phyloP scores from a whole-genome alignment of 92 coral and sea anemone genomes.

The Hydrozoanthus gracilis region DNA sequence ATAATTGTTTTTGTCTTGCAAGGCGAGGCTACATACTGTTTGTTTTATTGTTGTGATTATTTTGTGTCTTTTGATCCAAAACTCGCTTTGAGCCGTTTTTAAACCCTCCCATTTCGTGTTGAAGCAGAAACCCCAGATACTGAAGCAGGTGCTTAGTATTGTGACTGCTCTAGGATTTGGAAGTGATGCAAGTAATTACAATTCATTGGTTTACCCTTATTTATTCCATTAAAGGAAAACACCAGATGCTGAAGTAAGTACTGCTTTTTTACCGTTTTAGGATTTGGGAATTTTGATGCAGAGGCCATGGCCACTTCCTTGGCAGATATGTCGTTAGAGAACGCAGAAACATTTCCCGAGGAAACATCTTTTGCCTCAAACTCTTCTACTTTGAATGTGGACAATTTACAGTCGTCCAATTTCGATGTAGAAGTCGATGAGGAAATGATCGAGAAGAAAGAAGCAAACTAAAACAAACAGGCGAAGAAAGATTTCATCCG shows the following conservation, averaged over 20 bases:
- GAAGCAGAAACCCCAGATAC: not conserved
- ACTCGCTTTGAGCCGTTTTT: not conserved
- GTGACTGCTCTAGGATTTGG: not conserved
- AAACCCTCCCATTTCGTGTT: not conserved
- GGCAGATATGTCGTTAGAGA: no score
- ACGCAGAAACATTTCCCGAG: no score
- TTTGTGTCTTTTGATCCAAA: not conserved
- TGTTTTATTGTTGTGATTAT: not conserved
- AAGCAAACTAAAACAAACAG: not conserved
- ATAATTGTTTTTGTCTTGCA: not conserved
- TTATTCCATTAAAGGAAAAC: no score
- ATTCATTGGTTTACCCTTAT: no score
- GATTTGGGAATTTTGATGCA: no score
- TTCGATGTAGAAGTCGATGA: not conserved
- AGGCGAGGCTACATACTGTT: slow-evolving; percentile 15
- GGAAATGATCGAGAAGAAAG: not conserved
- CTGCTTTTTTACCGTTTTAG: no score
- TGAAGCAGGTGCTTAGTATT: not conserved
- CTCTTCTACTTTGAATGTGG: no score
- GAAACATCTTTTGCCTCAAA: no score
- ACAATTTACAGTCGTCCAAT: not conserved
- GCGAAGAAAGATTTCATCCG: not conserved
- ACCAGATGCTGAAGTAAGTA: no score
- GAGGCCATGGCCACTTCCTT: no score
- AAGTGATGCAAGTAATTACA: no score